A percentile compares a stretch with the other conserved stretches of the same genome.
Evolutionary conservation across 2,113 vertebrate genomes (phyloP).

Genomic region (Athene noctua): DNA sequence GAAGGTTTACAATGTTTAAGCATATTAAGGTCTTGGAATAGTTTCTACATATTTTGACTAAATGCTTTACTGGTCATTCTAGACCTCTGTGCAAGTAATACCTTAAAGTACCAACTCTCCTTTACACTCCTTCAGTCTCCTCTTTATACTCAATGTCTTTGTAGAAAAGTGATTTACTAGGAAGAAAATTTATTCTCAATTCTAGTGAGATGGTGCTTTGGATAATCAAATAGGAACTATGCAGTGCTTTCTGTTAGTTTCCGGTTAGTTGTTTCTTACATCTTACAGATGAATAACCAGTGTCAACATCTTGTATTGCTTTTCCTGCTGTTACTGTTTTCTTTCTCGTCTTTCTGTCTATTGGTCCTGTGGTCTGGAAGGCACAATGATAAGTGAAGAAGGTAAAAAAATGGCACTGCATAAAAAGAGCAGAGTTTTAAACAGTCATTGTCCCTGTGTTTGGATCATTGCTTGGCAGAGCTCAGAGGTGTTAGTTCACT

Average conservation of each 20-base stretch:
- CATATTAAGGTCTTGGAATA: neutral
- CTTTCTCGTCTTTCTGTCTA: neutral
- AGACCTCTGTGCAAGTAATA: neutral
- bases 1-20: neutral
- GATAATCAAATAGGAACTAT: neutral
- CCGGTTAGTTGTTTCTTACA: neutral
- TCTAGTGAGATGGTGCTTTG: neutral
- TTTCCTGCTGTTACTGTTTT: neutral
- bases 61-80: neutral
- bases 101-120: neutral
- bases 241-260: neutral
- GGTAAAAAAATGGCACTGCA: neutral
- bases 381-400: neutral
- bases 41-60: neutral
- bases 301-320: neutral
- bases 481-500: neutral
- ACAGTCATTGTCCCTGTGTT: neutral
- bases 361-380: neutral
- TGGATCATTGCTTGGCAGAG: neutral
- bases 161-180: neutral
- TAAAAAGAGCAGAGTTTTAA: neutral
- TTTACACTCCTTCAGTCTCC: neutral
- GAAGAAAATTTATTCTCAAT: neutral
- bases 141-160: neutral
- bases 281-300: neutral